Percentiles rank a stretch among this genome's conserved stretches.
phyloP scores from a whole-genome alignment of 1,140 invertebrate species.

The Colletes gigas region DNA sequence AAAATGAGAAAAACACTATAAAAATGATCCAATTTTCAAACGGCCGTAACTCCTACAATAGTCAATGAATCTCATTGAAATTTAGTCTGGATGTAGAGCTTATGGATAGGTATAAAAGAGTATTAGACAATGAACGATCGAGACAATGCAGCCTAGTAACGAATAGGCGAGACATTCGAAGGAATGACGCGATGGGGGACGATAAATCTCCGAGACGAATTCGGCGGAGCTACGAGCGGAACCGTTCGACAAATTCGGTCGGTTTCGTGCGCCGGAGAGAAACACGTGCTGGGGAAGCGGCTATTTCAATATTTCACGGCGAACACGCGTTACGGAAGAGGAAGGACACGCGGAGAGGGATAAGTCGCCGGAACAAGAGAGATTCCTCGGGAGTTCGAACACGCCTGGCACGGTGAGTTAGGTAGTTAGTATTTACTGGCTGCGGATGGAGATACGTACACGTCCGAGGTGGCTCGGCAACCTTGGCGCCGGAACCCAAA shows the following conservation, averaged over 20 bases:
- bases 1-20: too few relatives aligned
- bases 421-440: conserved; percentile 66
- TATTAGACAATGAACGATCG: too few relatives aligned
- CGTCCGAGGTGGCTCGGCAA: neutral
- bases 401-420: conserved; percentile 49
- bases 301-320: conserved; percentile 44
- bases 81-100: too few relatives aligned
- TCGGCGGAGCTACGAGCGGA: conserved; percentile 1
- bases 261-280: neutral
- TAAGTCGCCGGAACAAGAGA: conserved; percentile 47
- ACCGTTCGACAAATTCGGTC: conserved; percentile 29
- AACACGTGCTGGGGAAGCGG: conserved; percentile 1
- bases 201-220: conserved; percentile 20
- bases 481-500: neutral
- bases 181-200: neutral
- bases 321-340: conserved; percentile 13
- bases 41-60: too few relatives aligned
- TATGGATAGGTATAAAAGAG: too few relatives aligned
- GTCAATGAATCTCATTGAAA: too few relatives aligned
- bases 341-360: conserved; percentile 13
- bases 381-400: conserved; percentile 30
- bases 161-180: neutral
- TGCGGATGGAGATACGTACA: conserved; percentile 52
- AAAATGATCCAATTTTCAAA: too few relatives aligned
- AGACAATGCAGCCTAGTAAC: neutral